A percentile compares a stretch with the other conserved stretches of the same genome.
Evolutionary conservation across 2,797 vertebrate species (phyloP).

Genomic region (Morus bassanus): DNA sequence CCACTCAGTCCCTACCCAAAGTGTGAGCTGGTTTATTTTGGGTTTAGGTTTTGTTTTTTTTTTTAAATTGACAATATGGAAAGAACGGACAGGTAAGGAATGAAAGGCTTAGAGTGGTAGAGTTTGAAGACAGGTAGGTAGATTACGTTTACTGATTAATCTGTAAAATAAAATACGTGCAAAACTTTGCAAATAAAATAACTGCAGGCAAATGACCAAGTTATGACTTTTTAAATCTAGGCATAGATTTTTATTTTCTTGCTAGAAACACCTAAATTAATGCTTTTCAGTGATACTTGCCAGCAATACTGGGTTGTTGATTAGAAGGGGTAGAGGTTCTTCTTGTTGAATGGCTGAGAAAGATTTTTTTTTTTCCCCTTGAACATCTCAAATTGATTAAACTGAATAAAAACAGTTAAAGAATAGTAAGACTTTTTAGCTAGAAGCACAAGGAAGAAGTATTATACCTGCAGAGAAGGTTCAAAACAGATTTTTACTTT

Average conservation of each 20-base stretch:
- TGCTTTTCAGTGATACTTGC: neutral
- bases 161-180: neutral
- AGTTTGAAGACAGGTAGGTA: neutral
- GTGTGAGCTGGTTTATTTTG: neutral
- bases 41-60: neutral
- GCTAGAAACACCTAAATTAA: neutral
- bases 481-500: neutral
- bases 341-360: neutral
- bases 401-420: neutral
- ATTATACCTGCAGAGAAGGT: neutral
- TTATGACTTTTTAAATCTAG: neutral
- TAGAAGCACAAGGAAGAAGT: neutral
- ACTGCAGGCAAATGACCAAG: neutral
- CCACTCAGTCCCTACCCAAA: neutral
- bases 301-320: neutral
- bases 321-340: neutral
- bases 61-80: neutral
- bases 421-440: neutral
- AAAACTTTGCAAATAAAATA: neutral
- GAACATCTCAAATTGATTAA: neutral
- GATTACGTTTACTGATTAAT: neutral
- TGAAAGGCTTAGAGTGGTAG: neutral
- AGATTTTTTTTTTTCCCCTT: neutral
- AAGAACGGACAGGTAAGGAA: neutral
- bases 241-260: neutral